These are phyloP conservation scores for Atta colombica DNA, from an alignment of 1,140 invertebrate species.

Conservation along the genomic window DNA sequence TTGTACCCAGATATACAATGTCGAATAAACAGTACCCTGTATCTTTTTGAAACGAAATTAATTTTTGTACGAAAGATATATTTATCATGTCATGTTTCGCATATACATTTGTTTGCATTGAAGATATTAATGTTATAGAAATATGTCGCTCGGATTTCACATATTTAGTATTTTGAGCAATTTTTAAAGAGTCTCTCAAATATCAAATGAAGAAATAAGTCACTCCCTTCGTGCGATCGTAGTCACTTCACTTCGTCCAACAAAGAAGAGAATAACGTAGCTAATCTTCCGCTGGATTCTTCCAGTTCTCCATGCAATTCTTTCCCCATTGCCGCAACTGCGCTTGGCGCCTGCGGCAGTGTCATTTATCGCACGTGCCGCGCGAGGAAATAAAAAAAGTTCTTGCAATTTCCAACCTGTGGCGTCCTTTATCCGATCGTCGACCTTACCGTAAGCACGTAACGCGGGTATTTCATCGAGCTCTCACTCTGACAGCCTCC, in stretches of 20 bases:
- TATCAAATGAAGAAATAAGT: background rate
- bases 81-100: background rate
- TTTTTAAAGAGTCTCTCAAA: background rate
- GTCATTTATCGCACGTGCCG: slow-evolving; percentile 42
- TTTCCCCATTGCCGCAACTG: slow-evolving; percentile 1
- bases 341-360: background rate
- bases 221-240: background rate
- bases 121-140: background rate
- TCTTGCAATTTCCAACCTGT: slow-evolving; percentile 61
- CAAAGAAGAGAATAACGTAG: background rate
- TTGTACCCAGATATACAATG: slow-evolving; percentile 46
- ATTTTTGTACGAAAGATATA: background rate
- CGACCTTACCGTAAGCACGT: slow-evolving; percentile 21
- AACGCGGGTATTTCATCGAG: slow-evolving; percentile 37
- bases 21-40: slow-evolving; percentile 34
- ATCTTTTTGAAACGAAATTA: slow-evolving; percentile 37
- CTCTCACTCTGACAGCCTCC: background rate
- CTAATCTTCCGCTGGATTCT: slow-evolving; percentile 12
- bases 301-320: slow-evolving; percentile 12
- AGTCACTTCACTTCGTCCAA: background rate
- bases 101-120: background rate
- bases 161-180: background rate
- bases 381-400: slow-evolving; percentile 45
- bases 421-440: slow-evolving; percentile 50
- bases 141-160: background rate